Conservation (phyloP, 1,140 invertebrate species). For the Halictus rubicundus region DNA sequence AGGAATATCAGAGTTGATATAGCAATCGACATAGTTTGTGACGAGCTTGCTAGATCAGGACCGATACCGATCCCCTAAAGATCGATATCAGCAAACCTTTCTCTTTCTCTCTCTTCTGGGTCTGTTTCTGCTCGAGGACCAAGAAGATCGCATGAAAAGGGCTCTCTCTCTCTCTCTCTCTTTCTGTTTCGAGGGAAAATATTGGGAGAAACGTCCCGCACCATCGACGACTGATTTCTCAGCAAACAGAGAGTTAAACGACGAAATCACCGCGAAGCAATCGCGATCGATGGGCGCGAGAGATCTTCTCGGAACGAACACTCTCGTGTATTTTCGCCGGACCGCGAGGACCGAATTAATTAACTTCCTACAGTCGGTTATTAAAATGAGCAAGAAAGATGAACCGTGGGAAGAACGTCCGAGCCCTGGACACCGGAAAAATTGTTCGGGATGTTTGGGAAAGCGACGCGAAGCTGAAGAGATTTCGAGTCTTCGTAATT, state of each 20-base stretch:
- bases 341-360: not conserved
- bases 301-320: not conserved
- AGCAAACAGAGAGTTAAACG: conserved; percentile 5
- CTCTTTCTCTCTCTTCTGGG: too few relatives aligned
- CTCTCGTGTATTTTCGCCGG: not conserved
- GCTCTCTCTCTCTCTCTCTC: not conserved
- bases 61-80: too few relatives aligned
- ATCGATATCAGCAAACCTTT: too few relatives aligned
- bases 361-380: not conserved
- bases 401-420: too few relatives aligned
- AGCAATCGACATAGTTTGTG: too few relatives aligned
- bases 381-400: too few relatives aligned
- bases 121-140: not conserved
- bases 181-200: not conserved
- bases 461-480: too few relatives aligned
- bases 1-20: too few relatives aligned
- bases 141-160: not conserved
- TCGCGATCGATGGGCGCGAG: not conserved
- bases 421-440: too few relatives aligned
- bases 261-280: not conserved
- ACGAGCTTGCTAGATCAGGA: too few relatives aligned
- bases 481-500: too few relatives aligned
- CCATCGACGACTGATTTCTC: not conserved
- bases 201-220: not conserved
- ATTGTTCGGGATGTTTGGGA: too few relatives aligned